Evolutionary conservation across 2,888 invertebrate species (phyloP).

Genomic region (Sabatieria punctata): DNA sequence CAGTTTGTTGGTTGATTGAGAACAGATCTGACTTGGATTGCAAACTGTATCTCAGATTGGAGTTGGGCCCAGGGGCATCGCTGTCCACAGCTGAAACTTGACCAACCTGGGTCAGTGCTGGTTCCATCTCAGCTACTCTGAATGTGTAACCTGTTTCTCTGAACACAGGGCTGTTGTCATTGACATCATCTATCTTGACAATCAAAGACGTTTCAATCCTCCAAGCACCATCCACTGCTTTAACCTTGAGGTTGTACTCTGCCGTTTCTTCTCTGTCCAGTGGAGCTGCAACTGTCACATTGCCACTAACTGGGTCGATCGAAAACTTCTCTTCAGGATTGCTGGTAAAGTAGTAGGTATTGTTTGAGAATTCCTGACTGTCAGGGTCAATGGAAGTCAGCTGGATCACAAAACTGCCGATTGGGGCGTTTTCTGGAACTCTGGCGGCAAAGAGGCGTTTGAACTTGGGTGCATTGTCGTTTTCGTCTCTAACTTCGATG

Average conservation of each 20-base stretch:
- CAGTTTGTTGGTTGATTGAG: slow-evolving; percentile 77
- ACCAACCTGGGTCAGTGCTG: slow-evolving; percentile 55
- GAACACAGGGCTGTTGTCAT: slow-evolving; percentile 85
- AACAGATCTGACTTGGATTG: slow-evolving; percentile 77
- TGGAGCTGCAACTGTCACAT: slow-evolving; percentile 44
- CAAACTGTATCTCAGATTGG: slow-evolving; percentile 68
- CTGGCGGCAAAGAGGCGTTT: slow-evolving; percentile 41
- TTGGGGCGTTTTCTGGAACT: slow-evolving; percentile 61
- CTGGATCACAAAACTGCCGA: slow-evolving; percentile 56
- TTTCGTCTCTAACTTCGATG: slow-evolving; percentile 71
- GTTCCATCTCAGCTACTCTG: slow-evolving; percentile 65
- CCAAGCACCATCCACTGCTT: slow-evolving; percentile 66
- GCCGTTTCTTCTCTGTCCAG: slow-evolving; percentile 26
- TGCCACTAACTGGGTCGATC: slow-evolving; percentile 49
- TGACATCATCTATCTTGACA: slow-evolving; percentile 80
- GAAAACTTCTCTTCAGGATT: slow-evolving; percentile 55
- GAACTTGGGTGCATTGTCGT: slow-evolving; percentile 78
- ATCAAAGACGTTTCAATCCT: slow-evolving; percentile 69
- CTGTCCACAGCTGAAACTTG: slow-evolving; percentile 70
- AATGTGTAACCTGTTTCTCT: slow-evolving; percentile 68
- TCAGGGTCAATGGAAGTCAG: slow-evolving; percentile 53
- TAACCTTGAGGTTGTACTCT: slow-evolving; percentile 9
- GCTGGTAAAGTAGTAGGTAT: slow-evolving; percentile 45
- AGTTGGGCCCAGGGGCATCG: slow-evolving; percentile 80
- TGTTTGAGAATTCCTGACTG: slow-evolving; percentile 1